Conservation (phyloP, 2,113 vertebrate genomes). For the Psophia crepitans region DNA sequence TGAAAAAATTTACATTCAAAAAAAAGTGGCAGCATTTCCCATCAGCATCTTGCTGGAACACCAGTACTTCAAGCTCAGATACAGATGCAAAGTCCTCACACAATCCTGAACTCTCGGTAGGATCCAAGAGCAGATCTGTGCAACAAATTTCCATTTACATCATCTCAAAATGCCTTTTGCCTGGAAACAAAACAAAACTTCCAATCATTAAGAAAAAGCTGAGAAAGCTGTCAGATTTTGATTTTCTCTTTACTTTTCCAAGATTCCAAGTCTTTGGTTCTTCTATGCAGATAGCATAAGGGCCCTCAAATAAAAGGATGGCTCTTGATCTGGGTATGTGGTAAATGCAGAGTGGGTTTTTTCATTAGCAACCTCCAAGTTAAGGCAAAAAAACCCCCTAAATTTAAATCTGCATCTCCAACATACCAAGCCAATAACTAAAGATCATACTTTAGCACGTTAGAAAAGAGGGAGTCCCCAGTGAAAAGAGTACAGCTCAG, state of each 20-base stretch:
- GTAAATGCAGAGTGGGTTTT: fast-evolving
- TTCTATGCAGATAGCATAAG: not conserved
- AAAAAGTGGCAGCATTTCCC: fast-evolving
- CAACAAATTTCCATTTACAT: not conserved
- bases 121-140: not conserved
- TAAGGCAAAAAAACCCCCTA: not conserved
- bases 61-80: not conserved
- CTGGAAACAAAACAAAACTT: not conserved
- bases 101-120: not conserved
- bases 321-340: no score
- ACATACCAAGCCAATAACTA: not conserved
- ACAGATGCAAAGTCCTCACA: not conserved
- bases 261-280: not conserved
- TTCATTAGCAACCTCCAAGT: not conserved
- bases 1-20: not conserved
- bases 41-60: not conserved
- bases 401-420: not conserved
- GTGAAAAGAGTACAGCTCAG: not conserved
- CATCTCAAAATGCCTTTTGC: not conserved
- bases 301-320: not conserved
- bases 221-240: not conserved
- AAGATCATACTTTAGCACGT: fast-evolving
- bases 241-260: not conserved
- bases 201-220: not conserved
- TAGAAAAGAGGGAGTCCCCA: not conserved